Percentiles rank a stretch among this genome's conserved stretches.
These are phyloP conservation scores for Mystacornis crossleyi DNA, from an alignment of 2,113 vertebrate species.

Conservation along the genomic window DNA sequence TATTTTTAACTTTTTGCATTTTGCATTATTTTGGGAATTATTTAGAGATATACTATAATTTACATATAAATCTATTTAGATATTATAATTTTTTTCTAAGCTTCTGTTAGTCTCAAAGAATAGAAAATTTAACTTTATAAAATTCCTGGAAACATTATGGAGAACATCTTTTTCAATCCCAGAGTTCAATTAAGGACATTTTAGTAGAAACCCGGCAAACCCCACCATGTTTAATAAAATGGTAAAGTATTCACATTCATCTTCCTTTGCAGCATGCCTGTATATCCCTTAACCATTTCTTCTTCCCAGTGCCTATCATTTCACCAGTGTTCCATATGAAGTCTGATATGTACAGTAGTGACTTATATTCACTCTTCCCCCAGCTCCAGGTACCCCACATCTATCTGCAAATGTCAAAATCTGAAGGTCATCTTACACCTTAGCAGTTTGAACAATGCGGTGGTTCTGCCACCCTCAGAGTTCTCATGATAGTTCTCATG, in stretches of 20 bases:
- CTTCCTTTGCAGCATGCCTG: not conserved
- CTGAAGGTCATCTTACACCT: not conserved
- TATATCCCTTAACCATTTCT: not conserved
- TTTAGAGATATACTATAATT: not conserved
- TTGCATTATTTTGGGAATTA: not conserved
- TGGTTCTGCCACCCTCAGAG: not conserved
- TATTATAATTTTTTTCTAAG: not conserved
- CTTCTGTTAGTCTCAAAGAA: not conserved
- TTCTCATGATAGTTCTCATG: not conserved
- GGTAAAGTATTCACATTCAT: not conserved
- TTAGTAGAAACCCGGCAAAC: not conserved
- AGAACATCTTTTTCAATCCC: not conserved
- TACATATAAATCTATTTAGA: not conserved
- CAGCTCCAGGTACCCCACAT: not conserved
- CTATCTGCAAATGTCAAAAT: not conserved
- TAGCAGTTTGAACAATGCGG: not conserved
- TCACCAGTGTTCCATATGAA: not conserved
- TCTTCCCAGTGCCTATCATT: not conserved
- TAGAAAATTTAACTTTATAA: not conserved
- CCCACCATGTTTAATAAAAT: not conserved
- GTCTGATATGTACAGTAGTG: not conserved
- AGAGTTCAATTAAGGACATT: not conserved
- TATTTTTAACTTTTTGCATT: not conserved
- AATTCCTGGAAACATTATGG: not conserved
- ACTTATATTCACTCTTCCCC: not conserved